Percentiles rank a stretch among this genome's conserved stretches.
Evolutionary conservation across 2,888 invertebrate species (phyloP).

Genomic region (Drosophila nr. medialis): DNA sequence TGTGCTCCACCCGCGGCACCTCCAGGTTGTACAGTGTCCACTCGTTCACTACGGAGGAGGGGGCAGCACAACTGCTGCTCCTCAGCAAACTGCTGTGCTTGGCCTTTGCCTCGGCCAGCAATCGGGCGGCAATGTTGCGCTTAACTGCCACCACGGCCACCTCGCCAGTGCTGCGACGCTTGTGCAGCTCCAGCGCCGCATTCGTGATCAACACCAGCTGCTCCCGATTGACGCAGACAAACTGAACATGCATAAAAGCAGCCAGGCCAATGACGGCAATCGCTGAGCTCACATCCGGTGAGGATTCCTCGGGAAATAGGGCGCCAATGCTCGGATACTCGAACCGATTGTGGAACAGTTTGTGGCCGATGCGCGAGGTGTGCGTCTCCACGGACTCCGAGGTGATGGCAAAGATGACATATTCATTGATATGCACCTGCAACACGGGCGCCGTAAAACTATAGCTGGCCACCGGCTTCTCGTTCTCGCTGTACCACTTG

Average conservation of each 20-base stretch:
- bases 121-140: constrained; percentile 79
- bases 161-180: constrained; percentile 58
- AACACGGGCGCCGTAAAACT: constrained; percentile 90
- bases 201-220: constrained; percentile 82
- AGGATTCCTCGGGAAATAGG: constrained; percentile 83
- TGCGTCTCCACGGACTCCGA: constrained; percentile 92
- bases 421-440: constrained; percentile 88
- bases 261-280: constrained; percentile 83
- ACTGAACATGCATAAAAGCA: constrained; percentile 83
- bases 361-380: constrained; percentile 88
- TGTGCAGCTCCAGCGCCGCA: constrained; percentile 68
- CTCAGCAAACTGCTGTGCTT: constrained; percentile 79
- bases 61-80: constrained; percentile 58
- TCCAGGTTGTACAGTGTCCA: constrained; percentile 91
- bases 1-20: constrained; percentile 87
- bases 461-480: constrained; percentile 88
- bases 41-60: constrained; percentile 77
- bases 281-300: constrained; percentile 82
- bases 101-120: constrained; percentile 81
- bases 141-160: constrained; percentile 63
- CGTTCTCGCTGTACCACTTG: constrained; percentile 84
- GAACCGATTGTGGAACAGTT: constrained; percentile 86
- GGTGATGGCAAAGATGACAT: constrained; percentile 90
- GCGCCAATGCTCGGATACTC: constrained; percentile 83
- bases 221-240: constrained; percentile 81